Percentiles rank a stretch among this genome's conserved stretches.
phyloP scores from a whole-genome alignment of 2,797 vertebrate species.

The Sebastes iracundus region DNA sequence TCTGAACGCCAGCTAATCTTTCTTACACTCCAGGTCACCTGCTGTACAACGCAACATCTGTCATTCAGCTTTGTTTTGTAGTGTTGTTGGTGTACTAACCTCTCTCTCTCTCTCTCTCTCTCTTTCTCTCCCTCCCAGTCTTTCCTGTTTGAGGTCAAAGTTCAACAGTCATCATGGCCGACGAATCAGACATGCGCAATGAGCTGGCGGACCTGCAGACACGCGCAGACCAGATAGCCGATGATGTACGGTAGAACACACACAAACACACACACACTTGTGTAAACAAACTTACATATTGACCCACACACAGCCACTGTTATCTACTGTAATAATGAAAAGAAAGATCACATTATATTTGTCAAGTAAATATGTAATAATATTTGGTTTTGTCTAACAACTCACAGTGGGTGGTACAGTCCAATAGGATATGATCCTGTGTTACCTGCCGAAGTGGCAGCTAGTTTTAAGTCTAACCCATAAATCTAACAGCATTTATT shows the following conservation, averaged over 20 bases:
- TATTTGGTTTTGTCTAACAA: background rate
- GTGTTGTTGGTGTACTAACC: background rate
- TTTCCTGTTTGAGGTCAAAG: conserved; percentile 62
- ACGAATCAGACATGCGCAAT: conserved; percentile 98
- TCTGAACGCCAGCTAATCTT: background rate
- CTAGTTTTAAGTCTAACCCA: background rate
- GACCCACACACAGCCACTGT: background rate
- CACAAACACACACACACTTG: background rate
- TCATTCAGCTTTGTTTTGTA: background rate
- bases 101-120: background rate
- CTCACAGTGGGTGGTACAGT: background rate
- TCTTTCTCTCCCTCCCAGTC: conserved; percentile 20
- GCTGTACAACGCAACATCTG: background rate
- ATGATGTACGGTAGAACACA: conserved; percentile 85
- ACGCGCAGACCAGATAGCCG: conserved; percentile 93
- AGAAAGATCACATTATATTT: background rate
- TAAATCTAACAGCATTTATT: background rate
- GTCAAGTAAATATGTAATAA: background rate
- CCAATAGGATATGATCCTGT: background rate
- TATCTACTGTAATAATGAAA: background rate
- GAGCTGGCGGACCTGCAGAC: conserved; percentile 98
- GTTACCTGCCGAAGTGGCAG: background rate
- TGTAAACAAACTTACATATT: background rate
- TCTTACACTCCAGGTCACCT: background rate
- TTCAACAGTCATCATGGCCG: conserved; percentile 87